Evolutionary conservation across 2,113 vertebrate species (phyloP), one percentile per base, ranked within the genome.

Genomic region (Urocolius indicus): DNA sequence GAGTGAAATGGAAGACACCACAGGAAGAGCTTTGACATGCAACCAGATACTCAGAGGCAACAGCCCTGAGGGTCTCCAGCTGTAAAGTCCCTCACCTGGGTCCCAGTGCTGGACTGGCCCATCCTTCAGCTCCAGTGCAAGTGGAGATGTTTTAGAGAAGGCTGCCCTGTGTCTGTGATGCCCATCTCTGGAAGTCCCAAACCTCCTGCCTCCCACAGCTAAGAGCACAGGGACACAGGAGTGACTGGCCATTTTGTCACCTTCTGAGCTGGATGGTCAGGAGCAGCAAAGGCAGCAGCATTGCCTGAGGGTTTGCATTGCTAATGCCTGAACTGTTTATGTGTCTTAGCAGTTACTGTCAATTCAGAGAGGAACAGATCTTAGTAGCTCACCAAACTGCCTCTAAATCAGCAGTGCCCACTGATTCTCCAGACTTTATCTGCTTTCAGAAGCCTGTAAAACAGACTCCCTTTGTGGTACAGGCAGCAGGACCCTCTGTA

Each of bases 361-460:
- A 41, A 41, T 41, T 41, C 38, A 41, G 38, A 41, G 38, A 41
- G 9, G 12, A 41, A 41, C 38, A 41, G 38, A 41, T 61, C 78
- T 52, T 17, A 11, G 34, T 38, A n/a, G n/a, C 30, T 79, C 49
- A 17, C 29, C 2, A 9, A 23, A 5, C 10, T 69, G 43, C 24
- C 36, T 24, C 43, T 34, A 68, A 41, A 48, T 4, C 1, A 2
- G 30, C 1, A 3, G 38, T 6, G 0, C 46, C 55, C 5, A 0
- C n/a, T 45, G 38, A 13, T 58, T 32, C 73, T 36, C 32, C n/a
- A 59, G 32, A 20, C 57, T 32, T 38, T 10, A 61, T 22, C 48
- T 30, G 29, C 30, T 68, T 78, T 36, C 58, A 32, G 24, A 55
- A 72, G 46, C 55, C 15, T 1, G 0, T 8, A 17, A 45, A 2